These are phyloP conservation scores for Macquaria australasica DNA, from an alignment of 2,113 vertebrate species.

Conservation along the genomic window DNA sequence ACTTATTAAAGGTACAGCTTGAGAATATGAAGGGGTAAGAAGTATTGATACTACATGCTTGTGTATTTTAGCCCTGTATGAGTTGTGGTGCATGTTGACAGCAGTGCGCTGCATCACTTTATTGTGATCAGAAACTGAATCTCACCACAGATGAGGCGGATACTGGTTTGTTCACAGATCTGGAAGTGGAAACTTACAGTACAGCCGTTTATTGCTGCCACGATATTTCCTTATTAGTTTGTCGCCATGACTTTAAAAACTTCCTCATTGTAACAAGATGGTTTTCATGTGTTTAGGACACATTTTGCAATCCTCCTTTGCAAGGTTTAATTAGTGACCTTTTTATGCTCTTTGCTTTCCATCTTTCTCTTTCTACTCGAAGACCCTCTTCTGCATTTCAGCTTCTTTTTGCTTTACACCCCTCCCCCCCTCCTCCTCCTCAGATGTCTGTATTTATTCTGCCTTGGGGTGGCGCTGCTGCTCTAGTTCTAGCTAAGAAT, in stretches of 20 bases:
- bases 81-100: neutral
- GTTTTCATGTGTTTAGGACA: neutral
- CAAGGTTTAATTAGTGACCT: neutral
- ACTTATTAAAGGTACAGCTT: neutral
- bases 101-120: neutral
- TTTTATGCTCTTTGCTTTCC: neutral
- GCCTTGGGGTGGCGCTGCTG: conserved; percentile 52
- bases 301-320: neutral
- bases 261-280: no score
- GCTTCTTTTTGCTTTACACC: no score
- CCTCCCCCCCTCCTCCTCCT: no score
- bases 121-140: neutral
- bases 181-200: no score
- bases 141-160: no score
- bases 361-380: neutral
- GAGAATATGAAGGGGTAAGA: neutral
- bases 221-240: no score
- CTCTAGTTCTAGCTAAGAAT: conserved; percentile 5
- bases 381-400: neutral
- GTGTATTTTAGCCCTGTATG: neutral
- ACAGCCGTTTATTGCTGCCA: no score
- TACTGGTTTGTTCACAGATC: no score
- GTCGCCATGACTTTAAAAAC: no score
- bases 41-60: no score
- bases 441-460: neutral